phyloP scores from a whole-genome alignment of 2,888 invertebrate genomes.

The Venustoraphidia nigricollis region DNA sequence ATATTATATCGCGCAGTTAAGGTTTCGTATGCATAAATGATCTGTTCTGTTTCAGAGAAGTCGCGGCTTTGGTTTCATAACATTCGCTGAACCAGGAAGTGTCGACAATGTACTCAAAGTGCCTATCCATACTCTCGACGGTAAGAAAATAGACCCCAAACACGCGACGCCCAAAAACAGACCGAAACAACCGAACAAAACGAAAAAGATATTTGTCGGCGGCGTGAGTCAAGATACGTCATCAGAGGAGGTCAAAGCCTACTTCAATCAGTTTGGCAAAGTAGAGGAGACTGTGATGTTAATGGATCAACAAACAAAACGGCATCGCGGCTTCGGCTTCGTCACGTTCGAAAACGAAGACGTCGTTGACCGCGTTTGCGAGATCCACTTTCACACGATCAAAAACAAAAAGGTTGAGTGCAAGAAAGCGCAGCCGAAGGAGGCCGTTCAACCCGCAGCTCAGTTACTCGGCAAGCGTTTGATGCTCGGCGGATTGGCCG shows the following conservation, averaged over 20 bases:
- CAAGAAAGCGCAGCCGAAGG: slow-evolving; percentile 84
- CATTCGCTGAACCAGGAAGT: slow-evolving; percentile 79
- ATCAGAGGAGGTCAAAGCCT: slow-evolving; percentile 78
- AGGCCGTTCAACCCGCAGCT: slow-evolving; percentile 63
- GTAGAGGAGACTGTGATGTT: slow-evolving; percentile 87
- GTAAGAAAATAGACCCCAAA: slow-evolving; percentile 88
- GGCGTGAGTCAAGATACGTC: slow-evolving; percentile 86
- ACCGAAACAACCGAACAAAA: slow-evolving; percentile 70
- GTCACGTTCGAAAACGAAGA: slow-evolving; percentile 86
- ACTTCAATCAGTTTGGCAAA: slow-evolving; percentile 79
- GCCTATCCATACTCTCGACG: slow-evolving; percentile 80
- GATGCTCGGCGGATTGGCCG: slow-evolving; percentile 49
- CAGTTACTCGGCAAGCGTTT: slow-evolving; percentile 51
- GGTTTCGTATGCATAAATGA: no score
- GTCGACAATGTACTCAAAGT: slow-evolving; percentile 85
- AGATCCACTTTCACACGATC: slow-evolving; percentile 84
- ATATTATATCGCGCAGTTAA: not conserved
- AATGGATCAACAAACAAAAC: slow-evolving; percentile 87
- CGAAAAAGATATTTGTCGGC: slow-evolving; percentile 86
- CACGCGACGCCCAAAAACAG: slow-evolving; percentile 86
- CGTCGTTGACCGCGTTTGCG: slow-evolving; percentile 83
- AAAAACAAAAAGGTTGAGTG: slow-evolving; percentile 86
- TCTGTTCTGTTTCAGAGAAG: slow-evolving; percentile 55
- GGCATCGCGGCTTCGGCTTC: slow-evolving; percentile 82
- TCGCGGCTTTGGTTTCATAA: slow-evolving; percentile 88